Percentiles rank a stretch among this genome's conserved stretches.
Conservation (phyloP, 1,140 invertebrate species). For the Linepithema humile region DNA sequence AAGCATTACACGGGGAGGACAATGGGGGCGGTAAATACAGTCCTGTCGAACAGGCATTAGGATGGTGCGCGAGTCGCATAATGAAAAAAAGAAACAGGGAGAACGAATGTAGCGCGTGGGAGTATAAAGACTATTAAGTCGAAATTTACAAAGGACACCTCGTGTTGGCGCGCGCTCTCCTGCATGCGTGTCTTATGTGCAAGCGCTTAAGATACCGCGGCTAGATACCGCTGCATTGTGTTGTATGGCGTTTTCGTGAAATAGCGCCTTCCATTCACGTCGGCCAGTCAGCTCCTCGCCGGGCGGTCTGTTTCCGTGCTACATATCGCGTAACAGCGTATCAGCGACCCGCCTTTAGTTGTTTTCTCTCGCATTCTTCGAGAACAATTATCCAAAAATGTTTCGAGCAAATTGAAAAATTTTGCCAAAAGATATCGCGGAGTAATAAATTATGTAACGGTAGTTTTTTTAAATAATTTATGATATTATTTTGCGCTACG, state of each 20-base stretch:
- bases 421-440: background rate
- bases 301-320: constrained; percentile 17
- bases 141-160: constrained; percentile 61
- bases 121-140: constrained; percentile 49
- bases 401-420: background rate
- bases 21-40: constrained; percentile 34
- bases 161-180: background rate
- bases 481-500: too few relatives aligned
- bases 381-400: background rate
- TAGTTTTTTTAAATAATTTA: too few relatives aligned
- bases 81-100: constrained; percentile 44
- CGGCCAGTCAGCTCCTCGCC: background rate
- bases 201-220: constrained; percentile 25
- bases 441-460: too few relatives aligned
- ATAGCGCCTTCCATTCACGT: constrained; percentile 54
- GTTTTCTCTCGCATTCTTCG: too few relatives aligned
- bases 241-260: constrained; percentile 45
- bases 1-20: background rate
- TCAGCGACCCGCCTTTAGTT: background rate
- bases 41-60: constrained; percentile 29
- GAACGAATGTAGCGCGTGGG: constrained; percentile 64
- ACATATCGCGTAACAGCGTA: background rate
- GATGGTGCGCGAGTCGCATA: constrained; percentile 13
- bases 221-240: constrained; percentile 32
- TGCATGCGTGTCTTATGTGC: constrained; percentile 18